Evolutionary conservation across 2,888 invertebrate genomes (phyloP).

Genomic region (Hydroisotoma schaefferi): DNA sequence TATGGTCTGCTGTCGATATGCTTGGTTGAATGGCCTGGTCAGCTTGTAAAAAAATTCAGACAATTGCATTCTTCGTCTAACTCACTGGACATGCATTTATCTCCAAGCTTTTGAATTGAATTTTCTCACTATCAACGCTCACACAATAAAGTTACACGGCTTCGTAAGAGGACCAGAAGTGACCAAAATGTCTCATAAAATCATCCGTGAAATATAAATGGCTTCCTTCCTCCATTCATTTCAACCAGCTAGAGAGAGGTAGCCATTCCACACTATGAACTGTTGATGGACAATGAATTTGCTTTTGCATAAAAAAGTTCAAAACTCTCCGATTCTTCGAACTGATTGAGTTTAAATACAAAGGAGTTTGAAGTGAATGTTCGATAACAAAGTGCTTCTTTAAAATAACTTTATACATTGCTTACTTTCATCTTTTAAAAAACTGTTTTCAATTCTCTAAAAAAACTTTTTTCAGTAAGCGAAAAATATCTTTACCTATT

Average conservation of each 20-base stretch:
- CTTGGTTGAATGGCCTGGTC: not conserved
- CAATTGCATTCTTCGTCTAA: conserved; percentile 4
- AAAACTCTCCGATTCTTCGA: not conserved
- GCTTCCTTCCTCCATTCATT: conserved; percentile 35
- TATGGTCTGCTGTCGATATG: not conserved
- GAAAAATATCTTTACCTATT: no score
- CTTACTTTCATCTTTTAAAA: no score
- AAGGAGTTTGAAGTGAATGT: not conserved
- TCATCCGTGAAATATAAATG: conserved; percentile 46
- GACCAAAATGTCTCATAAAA: conserved; percentile 43
- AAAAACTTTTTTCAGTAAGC: no score
- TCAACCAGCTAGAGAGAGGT: no score
- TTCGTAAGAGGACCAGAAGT: conserved; percentile 21
- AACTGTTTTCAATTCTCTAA: no score
- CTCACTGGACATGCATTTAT: conserved; percentile 1
- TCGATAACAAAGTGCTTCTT: no score
- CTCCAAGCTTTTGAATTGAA: no score
- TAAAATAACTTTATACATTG: no score
- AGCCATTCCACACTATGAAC: not conserved
- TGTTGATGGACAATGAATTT: not conserved
- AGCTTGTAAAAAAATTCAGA: conserved; percentile 14
- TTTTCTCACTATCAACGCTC: no score
- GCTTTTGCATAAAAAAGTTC: not conserved
- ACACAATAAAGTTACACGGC: conserved; percentile 8
- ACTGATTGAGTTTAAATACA: not conserved